Evolutionary conservation across 2,113 vertebrate species (phyloP).

Genomic region (Ctenodactylus gundi): DNA sequence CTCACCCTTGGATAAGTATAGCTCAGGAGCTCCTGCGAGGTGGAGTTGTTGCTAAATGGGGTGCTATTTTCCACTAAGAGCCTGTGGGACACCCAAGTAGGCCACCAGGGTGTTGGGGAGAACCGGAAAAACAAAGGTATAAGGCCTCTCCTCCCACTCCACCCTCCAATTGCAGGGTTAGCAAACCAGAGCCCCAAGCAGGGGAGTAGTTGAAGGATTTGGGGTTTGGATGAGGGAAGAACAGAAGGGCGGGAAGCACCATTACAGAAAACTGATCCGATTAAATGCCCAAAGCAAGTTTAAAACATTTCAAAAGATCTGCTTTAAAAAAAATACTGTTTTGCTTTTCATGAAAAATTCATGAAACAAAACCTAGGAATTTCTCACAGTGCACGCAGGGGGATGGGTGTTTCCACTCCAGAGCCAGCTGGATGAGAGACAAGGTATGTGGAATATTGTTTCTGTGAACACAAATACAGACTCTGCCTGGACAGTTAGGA

Average conservation of each 20-base stretch:
- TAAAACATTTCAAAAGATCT: conserved; percentile 57
- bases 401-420: conserved; percentile 51
- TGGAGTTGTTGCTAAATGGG: conserved; percentile 70
- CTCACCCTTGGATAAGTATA: conserved; percentile 68
- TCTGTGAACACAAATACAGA: neutral
- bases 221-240: conserved; percentile 57
- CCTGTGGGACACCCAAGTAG: conserved; percentile 79
- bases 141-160: conserved; percentile 51
- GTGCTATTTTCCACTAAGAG: conserved; percentile 67
- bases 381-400: conserved; percentile 55
- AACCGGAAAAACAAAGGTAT: conserved; percentile 75
- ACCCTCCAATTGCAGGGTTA: conserved; percentile 75
- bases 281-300: conserved; percentile 53
- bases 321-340: conserved; percentile 22
- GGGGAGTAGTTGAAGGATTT: conserved; percentile 42
- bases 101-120: conserved; percentile 72
- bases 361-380: conserved; percentile 75
- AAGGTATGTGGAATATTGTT: conserved; percentile 31
- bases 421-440: conserved; percentile 53
- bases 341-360: conserved; percentile 75
- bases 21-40: conserved; percentile 58
- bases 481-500: neutral
- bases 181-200: conserved; percentile 47
- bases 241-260: conserved; percentile 14
- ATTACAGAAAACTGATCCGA: conserved; percentile 53